Conservation (phyloP, 2,888 invertebrate species). For the Minunthozetes semirufus region DNA sequence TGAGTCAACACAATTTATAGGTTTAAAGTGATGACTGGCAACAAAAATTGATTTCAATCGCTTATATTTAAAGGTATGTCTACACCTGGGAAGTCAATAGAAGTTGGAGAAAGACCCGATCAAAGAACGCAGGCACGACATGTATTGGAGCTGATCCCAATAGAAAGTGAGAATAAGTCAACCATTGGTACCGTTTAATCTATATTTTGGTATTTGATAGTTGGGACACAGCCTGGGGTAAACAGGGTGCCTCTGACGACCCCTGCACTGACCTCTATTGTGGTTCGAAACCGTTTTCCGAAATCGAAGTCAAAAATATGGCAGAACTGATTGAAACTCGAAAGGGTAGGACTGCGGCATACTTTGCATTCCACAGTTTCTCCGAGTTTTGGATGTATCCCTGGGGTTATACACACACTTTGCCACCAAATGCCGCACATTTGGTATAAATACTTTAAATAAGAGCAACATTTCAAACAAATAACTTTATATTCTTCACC, state of each 20-base stretch:
- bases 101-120: constrained; percentile 46
- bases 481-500: not conserved
- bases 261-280: constrained; percentile 49
- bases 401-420: constrained; percentile 36
- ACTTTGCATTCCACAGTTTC: constrained; percentile 41
- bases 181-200: not conserved
- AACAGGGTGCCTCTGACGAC: constrained; percentile 45
- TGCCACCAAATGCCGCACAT: constrained; percentile 37
- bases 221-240: constrained; percentile 43
- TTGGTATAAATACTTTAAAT: constrained; percentile 32
- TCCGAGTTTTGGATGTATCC: constrained; percentile 42
- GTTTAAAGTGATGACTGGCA: no score
- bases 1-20: no score
- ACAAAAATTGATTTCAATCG: no score
- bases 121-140: not conserved
- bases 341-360: constrained; percentile 32
- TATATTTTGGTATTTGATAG: constrained; percentile 6
- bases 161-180: constrained; percentile 42
- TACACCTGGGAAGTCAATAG: constrained; percentile 45
- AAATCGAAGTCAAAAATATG: constrained; percentile 48
- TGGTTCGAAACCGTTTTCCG: constrained; percentile 49
- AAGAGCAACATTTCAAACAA: not conserved
- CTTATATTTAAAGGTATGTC: constrained; percentile 39
- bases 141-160: constrained; percentile 45
- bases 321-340: constrained; percentile 38